These are phyloP conservation scores for Pseudomyrmex flavicornis DNA, from an alignment of 1,140 invertebrate genomes.

Conservation along the genomic window DNA sequence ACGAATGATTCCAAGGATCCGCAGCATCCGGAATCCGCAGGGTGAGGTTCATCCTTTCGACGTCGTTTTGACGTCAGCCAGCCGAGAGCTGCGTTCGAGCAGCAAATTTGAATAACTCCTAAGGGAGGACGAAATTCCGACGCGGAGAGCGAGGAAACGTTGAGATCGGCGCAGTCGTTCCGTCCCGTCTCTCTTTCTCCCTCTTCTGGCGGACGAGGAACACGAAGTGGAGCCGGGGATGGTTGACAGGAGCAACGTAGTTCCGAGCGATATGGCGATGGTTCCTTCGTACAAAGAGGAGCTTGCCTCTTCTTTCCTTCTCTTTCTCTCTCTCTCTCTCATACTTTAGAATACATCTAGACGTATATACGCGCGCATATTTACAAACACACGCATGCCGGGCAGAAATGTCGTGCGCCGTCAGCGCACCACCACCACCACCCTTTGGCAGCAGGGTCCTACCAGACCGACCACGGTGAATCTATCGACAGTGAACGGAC, in stretches of 20 bases:
- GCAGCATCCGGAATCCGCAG: not conserved
- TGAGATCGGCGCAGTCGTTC: constrained; percentile 26
- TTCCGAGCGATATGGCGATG: constrained; percentile 49
- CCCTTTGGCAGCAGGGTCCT: constrained; percentile 65
- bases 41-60: constrained; percentile 39
- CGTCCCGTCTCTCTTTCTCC: not conserved
- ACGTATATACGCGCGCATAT: constrained; percentile 12
- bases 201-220: constrained; percentile 68
- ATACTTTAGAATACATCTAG: constrained; percentile 28
- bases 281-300: constrained; percentile 59
- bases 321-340: constrained; percentile 26
- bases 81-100: constrained; percentile 71
- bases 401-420: constrained; percentile 50
- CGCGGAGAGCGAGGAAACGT: constrained; percentile 65
- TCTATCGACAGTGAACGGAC: constrained; percentile 76
- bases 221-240: constrained; percentile 62
- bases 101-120: constrained; percentile 76
- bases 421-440: constrained; percentile 59
- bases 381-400: constrained; percentile 32
- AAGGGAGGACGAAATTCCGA: constrained; percentile 74
- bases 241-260: constrained; percentile 50
- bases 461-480: constrained; percentile 70
- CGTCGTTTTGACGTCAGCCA: constrained; percentile 53
- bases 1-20: constrained; percentile 20
- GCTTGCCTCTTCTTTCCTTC: constrained; percentile 50